Conservation (phyloP, 2,888 invertebrate genomes). For the Mongoloraphidia duomilia region DNA sequence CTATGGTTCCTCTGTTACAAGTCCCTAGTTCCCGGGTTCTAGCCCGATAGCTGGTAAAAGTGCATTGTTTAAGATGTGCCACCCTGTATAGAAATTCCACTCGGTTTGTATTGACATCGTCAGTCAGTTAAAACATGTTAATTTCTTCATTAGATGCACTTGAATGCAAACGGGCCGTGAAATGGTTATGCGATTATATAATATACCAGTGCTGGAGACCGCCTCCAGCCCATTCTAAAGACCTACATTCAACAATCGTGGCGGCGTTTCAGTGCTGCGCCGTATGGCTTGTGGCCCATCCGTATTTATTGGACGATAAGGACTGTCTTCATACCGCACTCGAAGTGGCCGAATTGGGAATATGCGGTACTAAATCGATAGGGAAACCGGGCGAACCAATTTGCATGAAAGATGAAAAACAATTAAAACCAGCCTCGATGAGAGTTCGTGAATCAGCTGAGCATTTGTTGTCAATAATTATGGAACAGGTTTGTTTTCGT, state of each 20-base stretch:
- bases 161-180: conserved; percentile 84
- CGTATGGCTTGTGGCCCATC: conserved; percentile 85
- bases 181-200: conserved; percentile 97
- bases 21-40: too few relatives aligned
- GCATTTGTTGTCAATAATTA: conserved; percentile 74
- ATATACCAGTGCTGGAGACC: conserved; percentile 89
- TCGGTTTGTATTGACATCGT: neutral
- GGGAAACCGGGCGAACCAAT: conserved; percentile 79
- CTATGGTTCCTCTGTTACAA: too few relatives aligned
- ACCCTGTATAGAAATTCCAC: conserved; percentile 4
- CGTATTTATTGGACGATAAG: conserved; percentile 76
- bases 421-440: conserved; percentile 93
- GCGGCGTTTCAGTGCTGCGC: conserved; percentile 84
- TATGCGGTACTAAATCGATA: conserved; percentile 84
- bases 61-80: too few relatives aligned
- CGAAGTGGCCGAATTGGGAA: conserved; percentile 94
- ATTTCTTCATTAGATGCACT: conserved; percentile 49
- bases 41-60: too few relatives aligned
- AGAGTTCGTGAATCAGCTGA: conserved; percentile 96
- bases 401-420: conserved; percentile 90
- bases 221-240: conserved; percentile 85
- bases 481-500: conserved; percentile 56
- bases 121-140: neutral
- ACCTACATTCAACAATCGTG: conserved; percentile 87
- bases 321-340: conserved; percentile 86